These are phyloP conservation scores for Tenebrosternarchus preto DNA, from an alignment of 2,113 vertebrate genomes.

Conservation along the genomic window DNA sequence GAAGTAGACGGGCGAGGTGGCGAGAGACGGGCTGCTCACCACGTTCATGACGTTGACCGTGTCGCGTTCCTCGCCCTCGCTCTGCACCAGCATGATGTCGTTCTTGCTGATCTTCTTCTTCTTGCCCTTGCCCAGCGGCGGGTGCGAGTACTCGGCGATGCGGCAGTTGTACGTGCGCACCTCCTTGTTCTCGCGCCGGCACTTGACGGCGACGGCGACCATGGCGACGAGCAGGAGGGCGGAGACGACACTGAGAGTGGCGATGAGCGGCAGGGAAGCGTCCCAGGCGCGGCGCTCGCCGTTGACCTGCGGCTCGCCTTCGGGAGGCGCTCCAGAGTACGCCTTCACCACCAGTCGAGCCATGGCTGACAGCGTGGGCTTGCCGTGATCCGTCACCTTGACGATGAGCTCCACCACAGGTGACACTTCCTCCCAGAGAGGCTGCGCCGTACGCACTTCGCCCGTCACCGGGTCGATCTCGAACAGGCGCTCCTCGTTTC, in stretches of 20 bases:
- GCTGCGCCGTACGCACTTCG: slow-evolving; percentile 91
- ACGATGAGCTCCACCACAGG: slow-evolving; percentile 93
- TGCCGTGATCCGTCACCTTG: slow-evolving; percentile 94
- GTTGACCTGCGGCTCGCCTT: slow-evolving; percentile 86
- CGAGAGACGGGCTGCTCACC: slow-evolving; percentile 98
- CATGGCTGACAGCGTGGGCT: slow-evolving; percentile 90
- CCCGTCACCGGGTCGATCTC: slow-evolving; percentile 92
- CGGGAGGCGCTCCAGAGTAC: slow-evolving; percentile 86
- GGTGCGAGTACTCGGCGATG: slow-evolving; percentile 97
- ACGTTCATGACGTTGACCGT: slow-evolving; percentile 99
- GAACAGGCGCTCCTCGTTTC: slow-evolving; percentile 95
- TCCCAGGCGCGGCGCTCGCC: slow-evolving; percentile 95
- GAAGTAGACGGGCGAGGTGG: slow-evolving; percentile 99
- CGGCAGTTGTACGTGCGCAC: slow-evolving; percentile 99
- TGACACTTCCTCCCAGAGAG: slow-evolving; percentile 92
- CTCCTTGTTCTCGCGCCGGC: slow-evolving; percentile 98
- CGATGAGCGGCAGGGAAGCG: slow-evolving; percentile 94
- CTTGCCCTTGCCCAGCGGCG: slow-evolving; percentile 95
- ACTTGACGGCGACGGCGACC: slow-evolving; percentile 97
- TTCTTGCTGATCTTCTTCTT: slow-evolving; percentile 97
- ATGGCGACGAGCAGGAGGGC: slow-evolving; percentile 96
- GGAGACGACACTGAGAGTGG: slow-evolving; percentile 95
- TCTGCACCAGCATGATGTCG: slow-evolving; percentile 99
- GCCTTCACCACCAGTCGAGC: slow-evolving; percentile 93
- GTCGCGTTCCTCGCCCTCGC: slow-evolving; percentile 96